Evolutionary conservation across 1,140 invertebrate genomes (phyloP), one percentile per base, ranked within the genome.

Genomic region (Semibalanus balanoides): DNA sequence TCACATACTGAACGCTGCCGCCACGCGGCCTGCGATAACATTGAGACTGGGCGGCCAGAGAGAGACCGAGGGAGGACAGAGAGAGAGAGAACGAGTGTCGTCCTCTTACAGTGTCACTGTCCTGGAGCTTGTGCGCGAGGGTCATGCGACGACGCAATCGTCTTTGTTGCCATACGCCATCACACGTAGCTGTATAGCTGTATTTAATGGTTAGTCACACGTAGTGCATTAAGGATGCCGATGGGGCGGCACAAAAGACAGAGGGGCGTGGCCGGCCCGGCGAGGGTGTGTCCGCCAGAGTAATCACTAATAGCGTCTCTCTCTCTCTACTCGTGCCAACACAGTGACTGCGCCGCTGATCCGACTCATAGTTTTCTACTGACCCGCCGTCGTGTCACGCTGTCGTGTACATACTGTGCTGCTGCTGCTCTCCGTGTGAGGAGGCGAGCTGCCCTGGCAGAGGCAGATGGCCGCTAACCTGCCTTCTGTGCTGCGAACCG

Each of bases 301-400:
- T 64, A 64, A 64, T 64, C 51, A 64, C 51, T 64, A 64, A 64
- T 64, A 25, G 51, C 51, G 51, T 40, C 35, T 40, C 35, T 7
- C 5, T 40, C 5, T 17, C 35, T 7, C 35, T 40, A 17, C 5
- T 17, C 35, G 5, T 19, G 51, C 51, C 51, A 14, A 19, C 51
- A 25, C 51, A 40, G 35, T n/a, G n/a, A n/a, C n/a, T n/a, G n/a
- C n/a, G 35, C 35, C 35, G 35, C 35, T 17, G 35, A 17, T 17
- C 35, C 51, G 35, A 64, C 51, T 64, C 51, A 64, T 64, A 64
- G 51, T 64, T 64, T 64, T 64, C 51, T 64, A 64, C 51, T 64
- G 14, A 64, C 51, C 22, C 51, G 51, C 11, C 14, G 51, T 19
- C 51, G 51, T 17, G 35, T 17, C 35, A 5, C 35, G 35, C 35